These are phyloP conservation scores for Brachyhypopomus gauderio DNA, from an alignment of 2,113 vertebrate species.

Conservation along the genomic window DNA sequence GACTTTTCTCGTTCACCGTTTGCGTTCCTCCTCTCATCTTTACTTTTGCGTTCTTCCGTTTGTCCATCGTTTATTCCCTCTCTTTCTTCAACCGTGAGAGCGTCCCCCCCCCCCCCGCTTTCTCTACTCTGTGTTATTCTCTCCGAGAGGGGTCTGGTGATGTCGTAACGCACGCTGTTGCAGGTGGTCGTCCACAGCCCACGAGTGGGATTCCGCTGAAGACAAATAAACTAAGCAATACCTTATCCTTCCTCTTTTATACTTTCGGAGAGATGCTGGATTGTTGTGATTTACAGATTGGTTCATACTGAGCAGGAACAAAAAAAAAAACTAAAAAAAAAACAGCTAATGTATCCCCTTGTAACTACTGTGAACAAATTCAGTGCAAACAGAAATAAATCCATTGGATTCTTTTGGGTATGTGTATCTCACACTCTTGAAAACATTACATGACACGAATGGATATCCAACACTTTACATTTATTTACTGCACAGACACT, in stretches of 20 bases:
- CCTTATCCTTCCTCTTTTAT: conserved; percentile 86
- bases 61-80: conserved; percentile 64
- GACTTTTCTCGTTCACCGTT: conserved; percentile 12
- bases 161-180: conserved; percentile 57
- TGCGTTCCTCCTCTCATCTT: conserved; percentile 17
- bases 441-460: not conserved
- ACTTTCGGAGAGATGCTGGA: conserved; percentile 77
- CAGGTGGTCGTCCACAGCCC: conserved; percentile 55
- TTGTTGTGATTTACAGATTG: conserved; percentile 56
- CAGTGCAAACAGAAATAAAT: conserved; percentile 95
- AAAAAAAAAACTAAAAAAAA: conserved; percentile 55
- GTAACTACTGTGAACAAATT: conserved; percentile 95
- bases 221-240: conserved; percentile 91
- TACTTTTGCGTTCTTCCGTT: conserved; percentile 67
- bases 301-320: conserved; percentile 75
- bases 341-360: conserved; percentile 83
- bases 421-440: conserved; percentile 6
- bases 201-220: conserved; percentile 70
- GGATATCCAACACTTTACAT: not conserved
- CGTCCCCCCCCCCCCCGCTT: not conserved
- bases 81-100: conserved; percentile 23
- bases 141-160: conserved; percentile 75
- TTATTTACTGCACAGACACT: conserved; percentile 15
- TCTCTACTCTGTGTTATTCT: conserved; percentile 49
- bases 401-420: conserved; percentile 74